Conservation (phyloP, 2,113 vertebrate genomes). For the Saguinus midas region DNA sequence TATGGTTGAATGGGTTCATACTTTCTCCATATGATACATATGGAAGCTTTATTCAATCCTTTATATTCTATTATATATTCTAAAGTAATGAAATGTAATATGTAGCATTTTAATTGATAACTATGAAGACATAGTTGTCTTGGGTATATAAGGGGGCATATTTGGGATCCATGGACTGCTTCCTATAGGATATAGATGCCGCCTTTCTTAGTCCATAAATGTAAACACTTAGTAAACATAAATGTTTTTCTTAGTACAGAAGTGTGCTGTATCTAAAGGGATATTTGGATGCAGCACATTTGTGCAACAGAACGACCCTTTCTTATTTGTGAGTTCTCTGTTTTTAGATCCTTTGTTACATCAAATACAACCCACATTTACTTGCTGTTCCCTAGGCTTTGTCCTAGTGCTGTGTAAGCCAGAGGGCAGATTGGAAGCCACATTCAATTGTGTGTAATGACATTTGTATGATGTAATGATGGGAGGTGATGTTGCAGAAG, state of each 20-base stretch:
- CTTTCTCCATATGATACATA: neutral
- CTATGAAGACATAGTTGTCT: neutral
- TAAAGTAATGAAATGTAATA: neutral
- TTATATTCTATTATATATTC: neutral
- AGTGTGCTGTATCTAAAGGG: no score
- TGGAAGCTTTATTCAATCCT: neutral
- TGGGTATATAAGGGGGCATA: accelerated
- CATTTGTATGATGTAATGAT: neutral
- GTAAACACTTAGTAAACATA: no score
- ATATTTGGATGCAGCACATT: neutral
- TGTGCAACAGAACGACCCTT: neutral
- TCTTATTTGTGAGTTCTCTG: neutral
- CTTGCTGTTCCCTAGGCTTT: neutral
- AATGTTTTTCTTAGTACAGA: no score
- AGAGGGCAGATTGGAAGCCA: neutral
- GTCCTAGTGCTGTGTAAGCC: neutral
- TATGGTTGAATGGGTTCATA: neutral
- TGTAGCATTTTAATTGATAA: neutral
- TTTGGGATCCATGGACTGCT: neutral
- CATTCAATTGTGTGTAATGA: neutral
- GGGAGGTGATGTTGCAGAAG: neutral
- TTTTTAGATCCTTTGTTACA: neutral
- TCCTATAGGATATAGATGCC: neutral
- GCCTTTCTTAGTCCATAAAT: neutral
- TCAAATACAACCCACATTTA: neutral